These are phyloP conservation scores for Chionomys nivalis DNA, from an alignment of 2,113 vertebrate genomes.

Conservation along the genomic window DNA sequence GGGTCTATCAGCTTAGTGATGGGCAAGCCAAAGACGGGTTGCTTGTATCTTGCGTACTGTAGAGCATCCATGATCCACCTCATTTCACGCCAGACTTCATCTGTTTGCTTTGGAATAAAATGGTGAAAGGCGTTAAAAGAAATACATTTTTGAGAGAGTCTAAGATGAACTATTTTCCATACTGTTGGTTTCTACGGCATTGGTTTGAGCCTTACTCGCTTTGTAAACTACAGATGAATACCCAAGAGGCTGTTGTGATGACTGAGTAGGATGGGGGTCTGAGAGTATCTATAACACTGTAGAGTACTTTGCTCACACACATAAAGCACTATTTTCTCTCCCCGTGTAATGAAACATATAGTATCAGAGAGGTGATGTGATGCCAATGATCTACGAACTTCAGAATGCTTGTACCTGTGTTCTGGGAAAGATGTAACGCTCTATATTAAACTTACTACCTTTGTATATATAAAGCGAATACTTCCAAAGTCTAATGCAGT, in stretches of 20 bases:
- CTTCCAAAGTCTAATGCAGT: conserved; percentile 31
- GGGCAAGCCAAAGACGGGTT: conserved; percentile 90
- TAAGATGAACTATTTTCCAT: conserved; percentile 4
- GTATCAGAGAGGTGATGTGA: background rate
- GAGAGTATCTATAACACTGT: background rate
- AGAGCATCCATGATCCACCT: conserved; percentile 97
- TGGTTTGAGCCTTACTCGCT: background rate
- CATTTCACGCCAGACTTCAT: conserved; percentile 95
- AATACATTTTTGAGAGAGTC: background rate
- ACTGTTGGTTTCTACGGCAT: conserved; percentile 15
- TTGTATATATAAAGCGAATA: conserved; percentile 10
- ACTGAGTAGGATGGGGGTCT: conserved; percentile 27
- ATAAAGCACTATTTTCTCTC: background rate
- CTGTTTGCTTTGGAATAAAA: conserved; percentile 90
- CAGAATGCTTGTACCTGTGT: conserved; percentile 16
- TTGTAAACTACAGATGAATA: conserved; percentile 39
- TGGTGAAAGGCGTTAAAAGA: conserved; percentile 34
- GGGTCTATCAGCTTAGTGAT: conserved; percentile 90
- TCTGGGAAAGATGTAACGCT: conserved; percentile 23
- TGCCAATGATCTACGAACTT: conserved; percentile 29
- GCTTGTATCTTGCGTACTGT: conserved; percentile 96
- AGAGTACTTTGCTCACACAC: background rate
- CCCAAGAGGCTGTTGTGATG: background rate
- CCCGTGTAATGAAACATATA: conserved; percentile 24
- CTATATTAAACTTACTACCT: conserved; percentile 13